Conservation (phyloP, 2,888 invertebrate genomes). For the Stenoptilia bipunctidactyla region DNA sequence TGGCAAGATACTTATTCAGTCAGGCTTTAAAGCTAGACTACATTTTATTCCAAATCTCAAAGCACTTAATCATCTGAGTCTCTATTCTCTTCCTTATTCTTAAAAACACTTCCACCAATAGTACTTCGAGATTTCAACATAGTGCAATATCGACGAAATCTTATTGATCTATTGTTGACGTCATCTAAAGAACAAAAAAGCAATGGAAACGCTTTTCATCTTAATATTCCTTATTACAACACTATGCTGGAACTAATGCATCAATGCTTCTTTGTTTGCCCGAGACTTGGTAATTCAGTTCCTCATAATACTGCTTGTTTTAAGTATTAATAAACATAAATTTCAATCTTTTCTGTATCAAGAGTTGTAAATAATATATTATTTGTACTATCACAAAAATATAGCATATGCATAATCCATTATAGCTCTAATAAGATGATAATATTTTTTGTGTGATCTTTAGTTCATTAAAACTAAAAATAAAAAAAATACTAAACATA, state of each 20-base stretch:
- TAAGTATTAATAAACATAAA: slow-evolving; percentile 27
- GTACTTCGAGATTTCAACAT: too few species aligned
- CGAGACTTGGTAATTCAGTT: slow-evolving; percentile 22
- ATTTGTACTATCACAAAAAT: slow-evolving; percentile 59
- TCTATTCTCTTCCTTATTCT: too few species aligned
- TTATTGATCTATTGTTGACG: too few species aligned
- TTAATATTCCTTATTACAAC: too few species aligned
- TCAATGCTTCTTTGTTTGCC: slow-evolving; percentile 12
- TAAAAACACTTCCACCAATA: too few species aligned
- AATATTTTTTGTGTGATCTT: slow-evolving; percentile 12
- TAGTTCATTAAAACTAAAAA: background rate
- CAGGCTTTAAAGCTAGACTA: slow-evolving; percentile 4
- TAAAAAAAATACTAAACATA: background rate
- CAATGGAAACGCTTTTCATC: too few species aligned
- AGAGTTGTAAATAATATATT: slow-evolving; percentile 31
- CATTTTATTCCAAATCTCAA: too few species aligned
- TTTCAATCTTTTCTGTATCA: slow-evolving; percentile 24
- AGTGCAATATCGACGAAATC: too few species aligned
- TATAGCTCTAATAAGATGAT: slow-evolving; percentile 20
- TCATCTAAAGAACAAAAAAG: too few species aligned
- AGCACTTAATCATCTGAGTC: too few species aligned
- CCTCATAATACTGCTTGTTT: slow-evolving; percentile 46
- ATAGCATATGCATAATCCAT: slow-evolving; percentile 36
- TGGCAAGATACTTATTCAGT: slow-evolving; percentile 20
- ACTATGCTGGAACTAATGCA: slow-evolving; percentile 12